Base-by-base conservation (phyloP, 2,888 invertebrate genomes). In the Chalcosyrphus nemorum region DNA sequence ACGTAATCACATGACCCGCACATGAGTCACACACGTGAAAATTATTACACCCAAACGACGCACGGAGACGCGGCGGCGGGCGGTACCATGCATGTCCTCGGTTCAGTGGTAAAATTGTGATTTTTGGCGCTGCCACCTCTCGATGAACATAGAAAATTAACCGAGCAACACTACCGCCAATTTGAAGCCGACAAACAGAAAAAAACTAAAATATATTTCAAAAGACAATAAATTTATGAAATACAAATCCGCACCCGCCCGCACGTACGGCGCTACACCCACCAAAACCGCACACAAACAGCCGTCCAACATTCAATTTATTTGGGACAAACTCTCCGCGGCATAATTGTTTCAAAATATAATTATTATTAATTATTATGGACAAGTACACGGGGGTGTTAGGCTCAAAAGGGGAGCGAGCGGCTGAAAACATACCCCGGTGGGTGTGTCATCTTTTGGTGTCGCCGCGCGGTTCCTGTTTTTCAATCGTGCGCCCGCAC, bases 311-410 rank as follows among this genome's bases (percentile, higher is more conserved):
- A 80, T 80, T 84, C 84, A 84, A 84, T 84, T 84, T 84, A 84
- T 84, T 84, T 84, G 84, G 84, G 57, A 70, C 84, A 80, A 80
- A 80, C 70, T 65, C 74, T 80, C 70, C 50, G 74, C 75, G 80
- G 80, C 84, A 75, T 84, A 84, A 84, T 84, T 84, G 84, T 84
- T 84, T 84, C 84, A 84, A 84, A 84, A 84, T 80, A 80, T 84
- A 84, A 84, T 80, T 80, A 78, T 84, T 84, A 84, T 84, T 84
- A 84, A 84, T 84, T 84, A 84, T 82, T 82, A 82, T 68, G 68
- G 72, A 72, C 82, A 72, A 54, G 74, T 45, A 61, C n/a, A n/a
- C 9, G 45, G 47, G 19, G 63, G 21, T 13, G 19, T 19, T 38
- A 21, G 32, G 32, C n/a, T n/a, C n/a, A n/a, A n/a, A n/a, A n/a